Conservation (phyloP, 2,888 invertebrate genomes). For the Ormyrus pomaceus region DNA sequence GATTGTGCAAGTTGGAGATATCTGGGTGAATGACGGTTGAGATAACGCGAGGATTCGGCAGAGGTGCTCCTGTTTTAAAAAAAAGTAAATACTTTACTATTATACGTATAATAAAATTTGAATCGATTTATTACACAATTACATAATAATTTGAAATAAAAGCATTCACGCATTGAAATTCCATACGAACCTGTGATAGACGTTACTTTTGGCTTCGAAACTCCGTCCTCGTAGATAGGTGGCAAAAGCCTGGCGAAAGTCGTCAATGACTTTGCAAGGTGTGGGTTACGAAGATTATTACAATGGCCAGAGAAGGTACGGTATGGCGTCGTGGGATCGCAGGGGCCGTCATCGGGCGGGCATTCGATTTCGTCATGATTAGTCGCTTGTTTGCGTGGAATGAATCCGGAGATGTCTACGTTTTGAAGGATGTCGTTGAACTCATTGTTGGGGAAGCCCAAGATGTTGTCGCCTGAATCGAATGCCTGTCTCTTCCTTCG, state of each 20-base stretch:
- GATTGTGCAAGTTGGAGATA: conserved; percentile 90
- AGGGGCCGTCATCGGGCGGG: conserved; percentile 83
- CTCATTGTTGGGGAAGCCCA: conserved; percentile 80
- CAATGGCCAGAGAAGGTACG: conserved; percentile 90
- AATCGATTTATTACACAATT: conserved; percentile 7
- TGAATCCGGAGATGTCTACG: conserved; percentile 85
- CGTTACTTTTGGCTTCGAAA: conserved; percentile 86
- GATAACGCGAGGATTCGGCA: conserved; percentile 91
- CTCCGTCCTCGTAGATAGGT: conserved; percentile 92
- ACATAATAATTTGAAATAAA: background rate
- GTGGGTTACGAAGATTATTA: conserved; percentile 90
- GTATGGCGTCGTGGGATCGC: conserved; percentile 84
- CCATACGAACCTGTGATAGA: conserved; percentile 78
- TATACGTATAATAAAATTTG: background rate
- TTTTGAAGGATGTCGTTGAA: conserved; percentile 87
- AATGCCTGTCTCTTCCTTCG: conserved; percentile 85
- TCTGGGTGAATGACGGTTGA: conserved; percentile 94
- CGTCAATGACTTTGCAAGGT: conserved; percentile 88
- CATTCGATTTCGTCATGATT: conserved; percentile 84
- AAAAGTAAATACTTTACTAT: background rate
- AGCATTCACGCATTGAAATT: background rate
- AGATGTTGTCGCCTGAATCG: conserved; percentile 78
- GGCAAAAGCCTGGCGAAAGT: conserved; percentile 90
- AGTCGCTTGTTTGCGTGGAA: conserved; percentile 79
- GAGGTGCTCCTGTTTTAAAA: conserved; percentile 78